Evolutionary conservation across 2,113 vertebrate species (phyloP).

Genomic region (Micromys minutus): DNA sequence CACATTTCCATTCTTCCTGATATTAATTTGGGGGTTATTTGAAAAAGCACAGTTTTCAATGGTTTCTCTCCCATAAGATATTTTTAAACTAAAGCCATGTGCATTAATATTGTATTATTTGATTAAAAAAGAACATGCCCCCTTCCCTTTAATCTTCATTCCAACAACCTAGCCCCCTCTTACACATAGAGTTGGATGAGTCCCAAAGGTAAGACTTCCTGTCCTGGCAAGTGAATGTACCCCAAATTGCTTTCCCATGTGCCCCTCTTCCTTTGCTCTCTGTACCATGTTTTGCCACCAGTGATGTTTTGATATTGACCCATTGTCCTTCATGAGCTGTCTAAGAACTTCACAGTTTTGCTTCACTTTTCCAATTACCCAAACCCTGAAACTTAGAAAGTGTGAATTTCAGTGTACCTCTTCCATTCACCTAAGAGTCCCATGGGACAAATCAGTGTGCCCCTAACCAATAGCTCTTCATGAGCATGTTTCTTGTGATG

Average conservation of each 20-base stretch:
- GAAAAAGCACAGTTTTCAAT: neutral
- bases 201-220: too few species aligned
- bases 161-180: neutral
- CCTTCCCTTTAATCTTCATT: slow-evolving; percentile 16
- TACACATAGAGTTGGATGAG: neutral
- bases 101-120: neutral
- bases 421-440: neutral
- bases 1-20: slow-evolving; percentile 45
- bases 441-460: neutral
- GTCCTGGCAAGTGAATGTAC: neutral
- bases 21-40: slow-evolving; percentile 58
- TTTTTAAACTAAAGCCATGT: slow-evolving; percentile 50
- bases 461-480: neutral
- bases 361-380: neutral
- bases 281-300: neutral
- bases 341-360: neutral
- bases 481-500: neutral
- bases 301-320: neutral
- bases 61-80: slow-evolving; percentile 12
- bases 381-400: neutral
- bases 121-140: neutral
- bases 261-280: neutral
- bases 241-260: neutral
- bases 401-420: neutral
- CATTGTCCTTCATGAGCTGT: neutral